Conservation (phyloP, 2,797 vertebrate species). For the Pipistrellus pipistrellus region DNA sequence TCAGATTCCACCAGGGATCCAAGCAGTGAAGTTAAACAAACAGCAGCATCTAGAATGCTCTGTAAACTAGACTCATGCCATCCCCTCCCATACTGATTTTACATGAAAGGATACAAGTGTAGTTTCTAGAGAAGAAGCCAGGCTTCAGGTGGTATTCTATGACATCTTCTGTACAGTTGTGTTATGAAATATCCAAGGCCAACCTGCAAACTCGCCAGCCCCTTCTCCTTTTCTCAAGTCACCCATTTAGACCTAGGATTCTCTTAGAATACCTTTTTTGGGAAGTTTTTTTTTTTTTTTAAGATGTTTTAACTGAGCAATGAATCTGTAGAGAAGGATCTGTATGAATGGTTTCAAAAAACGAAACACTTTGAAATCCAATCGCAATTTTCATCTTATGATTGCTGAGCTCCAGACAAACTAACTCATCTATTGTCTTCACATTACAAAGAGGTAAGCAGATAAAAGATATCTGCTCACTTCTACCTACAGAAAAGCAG, state of each 20-base stretch:
- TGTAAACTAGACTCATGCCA: neutral
- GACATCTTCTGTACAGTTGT: neutral
- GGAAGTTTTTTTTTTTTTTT: neutral
- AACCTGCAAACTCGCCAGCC: neutral
- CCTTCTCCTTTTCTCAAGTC: neutral
- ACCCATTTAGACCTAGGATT: neutral
- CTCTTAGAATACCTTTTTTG: neutral
- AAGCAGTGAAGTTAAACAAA: slow-evolving; percentile 9
- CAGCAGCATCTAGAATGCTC: neutral
- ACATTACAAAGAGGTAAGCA: neutral
- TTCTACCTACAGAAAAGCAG: neutral
- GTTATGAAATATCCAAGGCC: neutral
- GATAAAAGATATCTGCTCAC: neutral
- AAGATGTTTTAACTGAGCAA: slow-evolving; percentile 27
- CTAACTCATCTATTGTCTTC: neutral
- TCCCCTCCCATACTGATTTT: neutral
- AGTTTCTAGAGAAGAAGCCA: neutral
- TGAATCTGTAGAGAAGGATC: neutral
- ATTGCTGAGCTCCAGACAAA: neutral
- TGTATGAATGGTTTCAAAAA: slow-evolving; percentile 30
- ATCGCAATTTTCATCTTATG: neutral
- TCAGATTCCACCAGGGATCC: slow-evolving; percentile 34
- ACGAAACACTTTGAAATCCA: neutral
- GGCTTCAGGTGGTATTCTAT: neutral
- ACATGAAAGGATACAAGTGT: neutral